Evolutionary conservation across 1,140 invertebrate genomes (phyloP), one percentile per base, ranked within the genome.

Genomic region (Euglossa dilemma): DNA sequence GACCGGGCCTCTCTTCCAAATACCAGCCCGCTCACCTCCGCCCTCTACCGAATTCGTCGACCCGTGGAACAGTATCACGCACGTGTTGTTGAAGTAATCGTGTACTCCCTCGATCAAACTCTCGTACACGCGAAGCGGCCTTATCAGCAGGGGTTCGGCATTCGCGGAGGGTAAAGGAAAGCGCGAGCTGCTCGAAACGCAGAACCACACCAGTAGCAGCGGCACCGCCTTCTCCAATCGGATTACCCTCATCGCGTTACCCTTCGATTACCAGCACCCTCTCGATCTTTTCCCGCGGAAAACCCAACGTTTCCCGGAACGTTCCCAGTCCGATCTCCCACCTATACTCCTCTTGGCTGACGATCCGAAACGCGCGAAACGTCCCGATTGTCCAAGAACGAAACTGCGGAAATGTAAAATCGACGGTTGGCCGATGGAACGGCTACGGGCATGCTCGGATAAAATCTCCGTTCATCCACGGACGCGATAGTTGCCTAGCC

Each of bases 11-110:
- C 9, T 9, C 28, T 4, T 63, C 0, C 6, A 20, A 63, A 5
- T 8, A 25, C 20, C 28, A 4, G 1, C 4, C 3, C 47, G 0
- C 86, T 80, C 84, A 93, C 93, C 92, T 76, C 92, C 82, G 5
- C 77, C 75, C 63, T 91, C 83, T 16, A 89, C 85, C 6, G 90
- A 86, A 70, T 91, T 73, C 43, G 85, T 28, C 28, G 86, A 79
- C 0, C 87, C 91, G 59, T 94, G 91, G 54, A 94, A 85, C 0
- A 94, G 80, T 59, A 94, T 92, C 23, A 94, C 89, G 54, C 93
- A 94, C 7, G 93, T 94, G 57, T 92, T 94, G 69, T 94, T 94
- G 16, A 94, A 94, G 59, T 92, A 89, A 63, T 90, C 90, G 76
- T 92, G 93, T 2, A 94, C 84, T 0, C 84, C 82, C 61, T 88